Base-by-base conservation (phyloP, 2,888 invertebrate species). In the Cheiracanthium punctorium region DNA sequence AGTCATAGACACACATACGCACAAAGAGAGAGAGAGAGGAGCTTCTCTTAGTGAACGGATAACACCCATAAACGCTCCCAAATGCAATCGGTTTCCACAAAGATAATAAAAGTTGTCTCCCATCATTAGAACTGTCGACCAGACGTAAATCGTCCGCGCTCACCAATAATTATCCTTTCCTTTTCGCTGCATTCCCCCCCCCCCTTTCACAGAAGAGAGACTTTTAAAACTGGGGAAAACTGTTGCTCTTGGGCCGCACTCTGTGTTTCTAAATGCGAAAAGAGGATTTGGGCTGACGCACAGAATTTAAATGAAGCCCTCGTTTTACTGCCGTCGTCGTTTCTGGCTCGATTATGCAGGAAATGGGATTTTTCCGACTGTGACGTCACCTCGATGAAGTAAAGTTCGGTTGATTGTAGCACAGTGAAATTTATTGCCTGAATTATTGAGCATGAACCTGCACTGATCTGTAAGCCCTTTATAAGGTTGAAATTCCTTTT, bases 251-350 rank as follows among this genome's bases (percentile, higher is more conserved):
- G 32, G 58, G 24, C 30, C 24, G 58, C 4, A 24, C 58, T 17
- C 14, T 5, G 48, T 28, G 30, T 41, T 17, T 17, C 30, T n/a
- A 33, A 41, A 73, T 71, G 43, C 76, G 76, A 82, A 82, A 82
- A 82, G 76, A 32, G 73, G 67, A 77, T 29, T 48, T 32, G 69
- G 33, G 75, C 74, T 75, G 76, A 82, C 64, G 64, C 82, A 82
- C 74, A 71, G 58, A 65, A 82, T 82, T 82, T 70, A 82, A 82
- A 82, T 82, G 82, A 76, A 76, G 76, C 76, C 64, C 58, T 32
- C 70, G 48, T 70, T 71, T 82, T 76, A 69, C 76, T 69, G 64
- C 43, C 58, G 71, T 71, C 82, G 75, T 82, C n/a, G n/a, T n/a
- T n/a, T 82, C 65, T 20, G 58, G 24, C 12, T 58, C 58, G 58